These are phyloP conservation scores for Agrotis exclamationis DNA, from an alignment of 2,888 invertebrate species.

Conservation along the genomic window DNA sequence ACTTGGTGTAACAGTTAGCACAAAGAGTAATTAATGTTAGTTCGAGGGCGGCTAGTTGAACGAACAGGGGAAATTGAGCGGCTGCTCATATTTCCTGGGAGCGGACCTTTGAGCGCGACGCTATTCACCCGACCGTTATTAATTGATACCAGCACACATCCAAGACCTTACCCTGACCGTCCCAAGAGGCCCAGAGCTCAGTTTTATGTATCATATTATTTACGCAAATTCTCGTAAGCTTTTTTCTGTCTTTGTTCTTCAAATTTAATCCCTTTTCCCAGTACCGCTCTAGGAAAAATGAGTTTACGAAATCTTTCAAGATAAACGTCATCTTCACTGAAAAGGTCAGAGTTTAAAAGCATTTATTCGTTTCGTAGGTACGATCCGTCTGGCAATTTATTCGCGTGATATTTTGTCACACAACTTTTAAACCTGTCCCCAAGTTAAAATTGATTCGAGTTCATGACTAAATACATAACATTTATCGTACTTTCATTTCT, in stretches of 20 bases:
- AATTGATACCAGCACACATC: constrained; percentile 55
- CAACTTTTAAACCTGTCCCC: constrained; percentile 8
- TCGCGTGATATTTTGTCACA: constrained; percentile 18
- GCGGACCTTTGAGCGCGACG: constrained; percentile 38
- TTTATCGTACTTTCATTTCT: constrained; percentile 25
- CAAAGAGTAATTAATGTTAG: constrained; percentile 60
- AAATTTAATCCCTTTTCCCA: constrained; percentile 22
- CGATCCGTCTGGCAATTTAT: constrained; percentile 18
- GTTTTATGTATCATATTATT: constrained; percentile 21
- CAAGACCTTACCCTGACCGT: constrained; percentile 19
- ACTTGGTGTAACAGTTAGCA: constrained; percentile 47
- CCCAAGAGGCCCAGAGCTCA: constrained; percentile 6
- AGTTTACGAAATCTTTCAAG: constrained; percentile 18
- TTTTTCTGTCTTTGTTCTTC: constrained; percentile 13
- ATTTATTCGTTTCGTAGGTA: constrained; percentile 29
- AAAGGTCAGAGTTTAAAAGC: constrained; percentile 40
- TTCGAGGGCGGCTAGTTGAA: constrained; percentile 56
- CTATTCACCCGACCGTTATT: constrained; percentile 56
- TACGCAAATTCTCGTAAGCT: constrained; percentile 10
- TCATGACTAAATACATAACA: constrained; percentile 3
- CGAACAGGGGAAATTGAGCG: constrained; percentile 68
- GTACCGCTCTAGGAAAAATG: constrained; percentile 22
- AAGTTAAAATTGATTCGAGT: constrained; percentile 8
- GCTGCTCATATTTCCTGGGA: constrained; percentile 58
- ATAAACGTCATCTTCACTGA: constrained; percentile 30